A percentile compares a stretch with the other conserved stretches of the same genome.
phyloP scores from a whole-genome alignment of 2,888 invertebrate species.

The Clistopyga incitator region DNA sequence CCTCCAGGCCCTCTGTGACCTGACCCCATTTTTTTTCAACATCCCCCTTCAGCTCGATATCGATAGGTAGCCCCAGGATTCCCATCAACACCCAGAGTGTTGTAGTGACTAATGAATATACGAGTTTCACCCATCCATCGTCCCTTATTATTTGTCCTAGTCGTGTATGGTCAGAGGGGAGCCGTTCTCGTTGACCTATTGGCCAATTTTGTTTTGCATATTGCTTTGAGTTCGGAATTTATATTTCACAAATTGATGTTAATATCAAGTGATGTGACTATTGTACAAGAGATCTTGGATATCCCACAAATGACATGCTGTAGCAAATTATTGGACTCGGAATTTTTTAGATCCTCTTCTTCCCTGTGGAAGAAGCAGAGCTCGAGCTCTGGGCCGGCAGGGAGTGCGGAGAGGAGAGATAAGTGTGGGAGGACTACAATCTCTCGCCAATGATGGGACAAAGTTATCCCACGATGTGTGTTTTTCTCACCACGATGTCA shows the following conservation, averaged over 20 bases:
- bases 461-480: no score
- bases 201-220: not conserved
- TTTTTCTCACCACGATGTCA: no score
- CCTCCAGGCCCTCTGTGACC: constrained; percentile 35
- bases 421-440: no score
- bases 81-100: constrained; percentile 17
- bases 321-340: no score
- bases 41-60: constrained; percentile 42
- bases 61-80: constrained; percentile 43
- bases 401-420: no score
- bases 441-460: no score
- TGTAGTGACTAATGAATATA: constrained; percentile 52
- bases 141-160: not conserved
- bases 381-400: no score
- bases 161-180: not conserved
- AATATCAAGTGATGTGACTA: no score
- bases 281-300: no score
- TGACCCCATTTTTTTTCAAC: constrained; percentile 20
- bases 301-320: no score
- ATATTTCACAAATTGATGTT: not conserved
- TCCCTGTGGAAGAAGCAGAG: no score
- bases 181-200: not conserved
- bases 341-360: no score
- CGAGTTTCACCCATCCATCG: constrained; percentile 12
- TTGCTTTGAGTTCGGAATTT: not conserved